These are phyloP conservation scores for Numenius arquata DNA, from an alignment of 2,113 vertebrate species.

Conservation along the genomic window DNA sequence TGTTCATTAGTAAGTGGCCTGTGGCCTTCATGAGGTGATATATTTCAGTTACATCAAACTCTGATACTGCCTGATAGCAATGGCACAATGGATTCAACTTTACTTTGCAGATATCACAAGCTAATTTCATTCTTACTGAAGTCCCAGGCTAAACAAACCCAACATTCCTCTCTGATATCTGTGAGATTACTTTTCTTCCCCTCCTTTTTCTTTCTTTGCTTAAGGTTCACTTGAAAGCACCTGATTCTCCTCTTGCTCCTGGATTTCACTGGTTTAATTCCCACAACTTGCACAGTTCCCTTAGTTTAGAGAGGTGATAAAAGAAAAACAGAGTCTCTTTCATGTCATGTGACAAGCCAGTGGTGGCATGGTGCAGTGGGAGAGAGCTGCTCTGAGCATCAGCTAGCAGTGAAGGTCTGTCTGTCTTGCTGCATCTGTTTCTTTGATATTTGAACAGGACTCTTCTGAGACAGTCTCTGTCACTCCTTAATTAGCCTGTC, in stretches of 20 bases:
- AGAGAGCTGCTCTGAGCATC: constrained; percentile 7
- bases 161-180: not conserved
- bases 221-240: not conserved
- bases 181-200: not conserved
- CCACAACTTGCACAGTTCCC: not conserved
- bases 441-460: constrained; percentile 55
- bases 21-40: not conserved
- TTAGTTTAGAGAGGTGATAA: constrained; percentile 24
- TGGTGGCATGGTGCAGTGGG: not conserved
- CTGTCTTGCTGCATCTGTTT: constrained; percentile 36
- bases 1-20: not conserved
- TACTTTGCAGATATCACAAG: not conserved
- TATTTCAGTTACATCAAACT: not conserved
- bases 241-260: not conserved
- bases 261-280: not conserved
- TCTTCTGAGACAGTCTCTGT: constrained; percentile 29
- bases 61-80: not conserved
- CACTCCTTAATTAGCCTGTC: constrained; percentile 56
- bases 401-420: constrained; percentile 2
- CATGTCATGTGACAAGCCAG: constrained; percentile 17
- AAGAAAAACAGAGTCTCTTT: constrained; percentile 18
- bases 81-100: not conserved
- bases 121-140: constrained; percentile 20
- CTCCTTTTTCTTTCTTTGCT: not conserved
- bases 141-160: constrained; percentile 34